phyloP scores from a whole-genome alignment of 92 coral and sea anemone genomes.

The Phymanthus crucifer region DNA sequence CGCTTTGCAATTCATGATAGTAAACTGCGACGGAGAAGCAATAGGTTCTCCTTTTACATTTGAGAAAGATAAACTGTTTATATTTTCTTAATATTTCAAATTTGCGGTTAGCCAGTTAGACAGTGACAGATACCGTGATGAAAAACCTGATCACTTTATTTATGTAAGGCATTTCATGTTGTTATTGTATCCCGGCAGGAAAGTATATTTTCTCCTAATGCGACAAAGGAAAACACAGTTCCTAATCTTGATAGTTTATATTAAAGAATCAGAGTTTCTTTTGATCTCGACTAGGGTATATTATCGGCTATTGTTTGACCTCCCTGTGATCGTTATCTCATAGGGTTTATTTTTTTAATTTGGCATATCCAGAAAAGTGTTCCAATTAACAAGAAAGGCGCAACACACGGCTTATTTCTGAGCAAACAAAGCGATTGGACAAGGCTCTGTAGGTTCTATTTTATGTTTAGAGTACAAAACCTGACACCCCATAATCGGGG shows the following conservation, averaged over 20 bases:
- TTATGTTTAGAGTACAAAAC: conserved; percentile 1
- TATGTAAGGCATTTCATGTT: neutral
- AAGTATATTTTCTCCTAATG: neutral
- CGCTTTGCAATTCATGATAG: neutral
- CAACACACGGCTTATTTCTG: conserved; percentile 1
- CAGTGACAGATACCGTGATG: neutral
- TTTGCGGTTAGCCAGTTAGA: neutral
- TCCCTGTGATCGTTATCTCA: neutral
- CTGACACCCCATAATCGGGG: neutral
- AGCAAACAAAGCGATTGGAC: neutral
- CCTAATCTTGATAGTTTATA: neutral
- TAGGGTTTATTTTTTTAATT: neutral
- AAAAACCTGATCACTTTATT: neutral
- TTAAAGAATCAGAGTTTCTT: neutral
- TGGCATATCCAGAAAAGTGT: neutral
- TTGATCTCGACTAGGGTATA: neutral
- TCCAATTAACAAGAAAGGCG: conserved; percentile 8
- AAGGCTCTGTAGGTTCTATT: neutral
- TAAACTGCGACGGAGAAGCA: neutral
- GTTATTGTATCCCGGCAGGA: neutral
- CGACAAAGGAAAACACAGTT: neutral
- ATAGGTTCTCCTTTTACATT: neutral
- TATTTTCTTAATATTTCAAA: neutral
- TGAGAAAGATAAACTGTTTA: neutral
- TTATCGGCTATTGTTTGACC: neutral